Evolutionary conservation across 1,140 invertebrate species (phyloP).

Genomic region (Agraylea sexmaculata): DNA sequence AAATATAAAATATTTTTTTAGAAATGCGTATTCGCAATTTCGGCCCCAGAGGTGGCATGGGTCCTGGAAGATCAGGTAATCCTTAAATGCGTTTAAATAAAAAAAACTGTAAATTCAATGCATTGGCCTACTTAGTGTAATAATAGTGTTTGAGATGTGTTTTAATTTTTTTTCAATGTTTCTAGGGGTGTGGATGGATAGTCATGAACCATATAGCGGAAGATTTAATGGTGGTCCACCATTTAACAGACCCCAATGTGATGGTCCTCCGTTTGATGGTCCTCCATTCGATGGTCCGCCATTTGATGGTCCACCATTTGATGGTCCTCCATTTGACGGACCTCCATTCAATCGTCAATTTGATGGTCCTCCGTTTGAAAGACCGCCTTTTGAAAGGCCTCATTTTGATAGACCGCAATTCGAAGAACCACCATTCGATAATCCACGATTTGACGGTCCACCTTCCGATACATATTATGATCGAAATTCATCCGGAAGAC

Average conservation of each 20-base stretch:
- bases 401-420: slow-evolving; percentile 29
- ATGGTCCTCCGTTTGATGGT: slow-evolving; percentile 27
- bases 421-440: slow-evolving; percentile 28
- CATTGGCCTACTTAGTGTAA: too few species aligned
- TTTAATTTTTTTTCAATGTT: too few species aligned
- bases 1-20: too few species aligned
- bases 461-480: slow-evolving; percentile 31
- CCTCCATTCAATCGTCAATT: slow-evolving; percentile 13
- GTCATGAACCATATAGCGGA: slow-evolving; percentile 23
- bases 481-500: slow-evolving; percentile 28
- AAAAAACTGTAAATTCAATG: too few species aligned
- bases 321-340: slow-evolving; percentile 17
- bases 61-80: too few species aligned
- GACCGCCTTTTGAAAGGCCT: slow-evolving; percentile 27
- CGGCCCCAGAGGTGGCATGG: too few species aligned
- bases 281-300: slow-evolving; percentile 27
- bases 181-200: slow-evolving; percentile 39
- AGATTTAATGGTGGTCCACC: slow-evolving; percentile 20
- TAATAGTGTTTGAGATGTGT: too few species aligned
- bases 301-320: slow-evolving; percentile 24
- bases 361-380: slow-evolving; percentile 19
- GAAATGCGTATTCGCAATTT: too few species aligned
- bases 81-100: too few species aligned
- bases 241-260: slow-evolving; percentile 15
- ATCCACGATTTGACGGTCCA: slow-evolving; percentile 22